Base-by-base conservation (phyloP, 2,888 invertebrate species). In the Cantharis lateralis region DNA sequence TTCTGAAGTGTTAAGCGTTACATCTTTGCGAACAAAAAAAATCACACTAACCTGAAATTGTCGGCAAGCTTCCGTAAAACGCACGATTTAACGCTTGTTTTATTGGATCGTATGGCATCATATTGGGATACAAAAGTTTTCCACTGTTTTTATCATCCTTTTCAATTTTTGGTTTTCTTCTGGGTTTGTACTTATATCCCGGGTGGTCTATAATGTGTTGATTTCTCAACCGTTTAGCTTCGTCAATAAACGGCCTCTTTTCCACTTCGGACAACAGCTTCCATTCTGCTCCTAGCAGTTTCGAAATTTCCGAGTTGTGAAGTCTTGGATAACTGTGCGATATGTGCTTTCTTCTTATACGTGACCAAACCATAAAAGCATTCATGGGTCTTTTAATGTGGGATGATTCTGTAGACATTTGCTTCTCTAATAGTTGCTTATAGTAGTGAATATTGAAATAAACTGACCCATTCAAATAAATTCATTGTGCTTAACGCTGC, bases 311-410 rank as follows among this genome's bases (percentile, higher is more conserved):
- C 0, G 93, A 93, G 83, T 94, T 94, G 87, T 94, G 94, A 82
- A 94, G 89, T 83, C 93, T 94, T 74, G 96, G 96, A 85, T 96
- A 95, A 86, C 95, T 92, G 86, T 93, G 91, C 0, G 96, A 95
- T 87, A 96, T 96, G 85, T 95, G 95, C 85, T 95, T 93, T 68
- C 96, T 88, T 84, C 95, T 93, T 80, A 94, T 93, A 63, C 94
- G 89, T 2, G 93, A 93, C 94, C 94, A 94, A 63, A 94, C 94
- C 96, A 97, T 96, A 88, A 97, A 96, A 3, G 96, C 96, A 87
- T 97, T 97, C 97, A 97, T 97, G 0, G 97, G 97, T 82, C 97
- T 91, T 88, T 98, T 98, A 83, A 98, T 96, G 87, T 97, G 96
- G 87, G 94, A 94, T 82, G 89, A 75, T 70, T 75, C 70, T 63